phyloP scores from a whole-genome alignment of 2,888 invertebrate genomes.

The Tolmerus cingulatus region DNA sequence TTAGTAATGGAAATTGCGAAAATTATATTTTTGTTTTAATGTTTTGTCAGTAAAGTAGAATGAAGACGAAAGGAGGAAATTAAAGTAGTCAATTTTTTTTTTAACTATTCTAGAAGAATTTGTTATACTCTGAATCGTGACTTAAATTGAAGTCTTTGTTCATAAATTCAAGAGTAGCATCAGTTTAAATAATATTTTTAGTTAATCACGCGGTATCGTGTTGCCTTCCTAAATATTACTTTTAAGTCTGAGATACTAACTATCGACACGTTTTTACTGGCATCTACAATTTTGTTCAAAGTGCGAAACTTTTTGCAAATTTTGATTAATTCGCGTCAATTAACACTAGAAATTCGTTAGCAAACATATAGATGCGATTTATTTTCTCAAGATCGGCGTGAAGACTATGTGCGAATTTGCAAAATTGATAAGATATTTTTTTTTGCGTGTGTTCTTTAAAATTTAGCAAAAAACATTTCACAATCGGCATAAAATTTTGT shows the following conservation, averaged over 20 bases:
- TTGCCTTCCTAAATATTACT: neutral
- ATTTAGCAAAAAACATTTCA: neutral
- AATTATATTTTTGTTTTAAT: neutral
- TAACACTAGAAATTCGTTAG: neutral
- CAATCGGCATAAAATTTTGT: neutral
- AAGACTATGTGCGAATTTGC: neutral
- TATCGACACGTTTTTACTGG: neutral
- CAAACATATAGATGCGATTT: neutral
- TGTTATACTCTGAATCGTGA: neutral
- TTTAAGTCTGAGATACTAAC: neutral
- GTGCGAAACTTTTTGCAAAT: neutral
- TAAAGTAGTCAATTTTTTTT: neutral
- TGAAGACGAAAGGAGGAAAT: neutral
- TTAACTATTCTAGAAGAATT: neutral
- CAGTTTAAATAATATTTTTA: neutral
- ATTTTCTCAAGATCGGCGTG: neutral
- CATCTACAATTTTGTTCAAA: neutral
- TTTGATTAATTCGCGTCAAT: constrained; percentile 6
- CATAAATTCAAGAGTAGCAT: neutral
- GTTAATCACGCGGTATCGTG: neutral
- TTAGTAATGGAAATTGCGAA: no score
- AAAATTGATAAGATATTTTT: neutral
- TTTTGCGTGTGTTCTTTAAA: neutral
- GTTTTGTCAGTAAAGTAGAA: neutral
- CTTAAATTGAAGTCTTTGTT: neutral